These are phyloP conservation scores for Apodemus speciosus DNA, from an alignment of 2,113 vertebrate genomes.

Conservation along the genomic window DNA sequence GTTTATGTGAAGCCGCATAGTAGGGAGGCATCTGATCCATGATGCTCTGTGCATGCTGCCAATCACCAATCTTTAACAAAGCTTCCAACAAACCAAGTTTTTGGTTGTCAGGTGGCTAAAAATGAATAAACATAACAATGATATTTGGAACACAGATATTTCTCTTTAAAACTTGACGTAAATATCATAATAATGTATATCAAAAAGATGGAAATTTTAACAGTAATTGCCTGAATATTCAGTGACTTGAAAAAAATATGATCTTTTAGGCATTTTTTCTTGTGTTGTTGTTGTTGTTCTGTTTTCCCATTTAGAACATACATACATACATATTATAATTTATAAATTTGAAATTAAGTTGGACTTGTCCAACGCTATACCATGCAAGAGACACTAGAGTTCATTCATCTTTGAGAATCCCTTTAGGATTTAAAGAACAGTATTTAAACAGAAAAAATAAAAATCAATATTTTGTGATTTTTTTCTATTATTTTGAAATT, in stretches of 20 bases:
- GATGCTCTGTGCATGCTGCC: conserved; percentile 96
- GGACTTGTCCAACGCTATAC: conserved; percentile 22
- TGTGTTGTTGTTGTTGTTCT: background rate
- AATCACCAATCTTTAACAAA: conserved; percentile 96
- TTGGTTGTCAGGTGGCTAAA: conserved; percentile 97
- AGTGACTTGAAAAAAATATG: background rate
- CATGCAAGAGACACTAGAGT: conserved; percentile 46
- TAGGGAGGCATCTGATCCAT: conserved; percentile 99
- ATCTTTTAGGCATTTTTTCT: background rate
- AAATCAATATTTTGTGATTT: conserved; percentile 25
- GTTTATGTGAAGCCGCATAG: conserved; percentile 95
- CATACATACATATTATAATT: background rate
- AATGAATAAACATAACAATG: conserved; percentile 66
- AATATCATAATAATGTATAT: background rate
- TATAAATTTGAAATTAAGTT: conserved; percentile 36
- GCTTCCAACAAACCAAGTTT: conserved; percentile 98
- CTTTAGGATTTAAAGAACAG: conserved; percentile 18
- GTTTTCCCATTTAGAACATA: conserved; percentile 41
- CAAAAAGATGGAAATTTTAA: conserved; percentile 35
- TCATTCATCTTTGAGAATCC: conserved; percentile 43
- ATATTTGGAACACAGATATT: conserved; percentile 24
- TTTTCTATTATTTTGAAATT: conserved; percentile 55
- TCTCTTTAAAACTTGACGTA: conserved; percentile 46
- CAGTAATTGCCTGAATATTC: conserved; percentile 23
- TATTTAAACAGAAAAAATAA: background rate